phyloP scores from a whole-genome alignment of 2,113 vertebrate species.

The Tragelaphus scriptus region DNA sequence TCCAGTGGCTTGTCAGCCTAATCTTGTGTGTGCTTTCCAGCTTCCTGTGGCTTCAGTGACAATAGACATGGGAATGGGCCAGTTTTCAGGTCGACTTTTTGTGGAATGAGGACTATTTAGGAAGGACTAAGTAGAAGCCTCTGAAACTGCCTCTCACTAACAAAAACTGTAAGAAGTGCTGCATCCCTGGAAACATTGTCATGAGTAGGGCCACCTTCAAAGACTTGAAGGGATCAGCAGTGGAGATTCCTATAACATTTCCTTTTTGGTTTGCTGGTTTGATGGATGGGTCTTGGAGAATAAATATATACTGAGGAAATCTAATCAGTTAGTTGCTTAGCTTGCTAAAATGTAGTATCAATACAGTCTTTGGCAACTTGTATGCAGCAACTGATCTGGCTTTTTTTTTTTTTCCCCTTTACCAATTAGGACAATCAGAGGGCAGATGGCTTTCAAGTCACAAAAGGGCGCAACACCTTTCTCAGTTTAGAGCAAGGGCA shows the following conservation, averaged over 20 bases:
- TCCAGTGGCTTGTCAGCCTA: neutral
- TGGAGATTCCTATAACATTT: neutral
- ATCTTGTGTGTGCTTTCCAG: neutral
- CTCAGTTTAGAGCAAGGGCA: neutral
- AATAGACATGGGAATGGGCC: neutral
- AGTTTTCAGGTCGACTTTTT: neutral
- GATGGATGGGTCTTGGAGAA: neutral
- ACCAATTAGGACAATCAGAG: neutral
- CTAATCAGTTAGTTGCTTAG: neutral
- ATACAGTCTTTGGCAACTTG: neutral
- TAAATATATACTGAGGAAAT: neutral
- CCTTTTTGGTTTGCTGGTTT: neutral
- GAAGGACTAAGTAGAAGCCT: neutral
- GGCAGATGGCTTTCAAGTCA: neutral
- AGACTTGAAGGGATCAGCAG: neutral
- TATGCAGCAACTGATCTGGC: neutral
- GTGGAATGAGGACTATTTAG: neutral
- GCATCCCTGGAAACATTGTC: neutral
- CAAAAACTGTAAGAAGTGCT: neutral
- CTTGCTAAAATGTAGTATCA: constrained; percentile 14
- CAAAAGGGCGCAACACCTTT: neutral
- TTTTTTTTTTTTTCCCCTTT: neutral
- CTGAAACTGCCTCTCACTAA: constrained; percentile 1
- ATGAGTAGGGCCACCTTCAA: neutral
- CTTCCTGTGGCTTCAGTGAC: neutral